These are phyloP conservation scores for Rafetus swinhoei DNA, from an alignment of 2,113 vertebrate species.

Conservation along the genomic window DNA sequence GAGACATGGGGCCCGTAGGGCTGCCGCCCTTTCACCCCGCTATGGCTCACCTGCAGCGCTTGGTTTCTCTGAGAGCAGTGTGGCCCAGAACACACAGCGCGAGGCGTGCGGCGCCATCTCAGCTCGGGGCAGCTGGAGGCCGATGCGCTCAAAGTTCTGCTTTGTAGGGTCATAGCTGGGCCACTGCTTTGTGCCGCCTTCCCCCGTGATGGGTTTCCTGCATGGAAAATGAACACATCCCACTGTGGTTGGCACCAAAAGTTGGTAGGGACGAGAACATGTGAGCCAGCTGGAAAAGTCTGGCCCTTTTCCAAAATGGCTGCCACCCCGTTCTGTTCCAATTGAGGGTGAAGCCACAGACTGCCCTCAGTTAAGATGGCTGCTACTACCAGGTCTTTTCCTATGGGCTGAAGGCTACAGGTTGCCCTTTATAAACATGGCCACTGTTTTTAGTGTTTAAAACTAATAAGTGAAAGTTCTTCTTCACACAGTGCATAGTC, in stretches of 20 bases:
- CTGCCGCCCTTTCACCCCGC: not conserved
- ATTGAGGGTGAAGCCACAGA: not conserved
- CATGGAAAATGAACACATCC: too few relatives aligned
- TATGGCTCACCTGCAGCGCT: not conserved
- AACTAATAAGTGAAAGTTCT: too few relatives aligned
- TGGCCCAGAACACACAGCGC: not conserved
- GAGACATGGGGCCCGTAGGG: not conserved
- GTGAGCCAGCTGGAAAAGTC: too few relatives aligned
- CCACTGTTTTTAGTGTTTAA: too few relatives aligned
- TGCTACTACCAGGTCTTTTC: not conserved
- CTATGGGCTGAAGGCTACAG: not conserved
- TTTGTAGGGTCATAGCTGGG: not conserved
- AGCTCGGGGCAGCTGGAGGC: not conserved
- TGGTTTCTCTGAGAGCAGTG: not conserved
- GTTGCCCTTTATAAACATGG: not conserved
- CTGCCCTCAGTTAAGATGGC: not conserved
- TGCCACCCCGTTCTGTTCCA: too few relatives aligned
- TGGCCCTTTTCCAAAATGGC: too few relatives aligned
- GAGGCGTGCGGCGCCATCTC: fast-evolving
- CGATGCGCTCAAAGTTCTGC: not conserved
- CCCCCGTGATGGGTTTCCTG: too few relatives aligned
- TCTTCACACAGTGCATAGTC: too few relatives aligned
- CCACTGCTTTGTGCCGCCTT: not conserved
- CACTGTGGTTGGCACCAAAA: too few relatives aligned
- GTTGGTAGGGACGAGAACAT: too few relatives aligned